Base-by-base conservation (phyloP, 1,140 invertebrate species). In the Lasioglossum albipes region DNA sequence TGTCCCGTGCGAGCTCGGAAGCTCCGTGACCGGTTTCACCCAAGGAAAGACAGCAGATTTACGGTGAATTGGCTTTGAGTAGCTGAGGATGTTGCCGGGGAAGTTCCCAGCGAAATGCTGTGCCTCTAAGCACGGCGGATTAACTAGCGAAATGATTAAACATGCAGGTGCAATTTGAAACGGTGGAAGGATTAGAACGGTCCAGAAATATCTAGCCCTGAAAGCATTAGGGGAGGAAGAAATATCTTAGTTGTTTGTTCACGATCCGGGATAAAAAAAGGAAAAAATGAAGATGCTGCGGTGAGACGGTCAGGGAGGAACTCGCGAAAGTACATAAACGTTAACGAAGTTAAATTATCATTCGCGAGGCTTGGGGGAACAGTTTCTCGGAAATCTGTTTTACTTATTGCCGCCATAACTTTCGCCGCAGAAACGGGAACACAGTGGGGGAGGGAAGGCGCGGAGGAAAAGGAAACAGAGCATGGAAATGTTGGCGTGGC, bases 341-440 rank as follows among this genome's bases (percentile, higher is more conserved):
- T 61, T 61, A 61, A 73, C 41, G 18, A 74, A 74, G 36, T 74
- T 64, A 64, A 74, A 74, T 73, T 62, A 73, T 9, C 13, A 10
- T 42, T 5, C n/a, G 41, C 18, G 6, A n/a, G n/a, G 57, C 57
- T 59, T 7, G 22, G 10, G 18, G 41, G 22, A 22, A 1, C 71
- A 62, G 59, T 73, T 31, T 20, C 41, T 20, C 9, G 18, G 59
- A 45, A 74, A 64, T 64, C 59, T 64, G 42, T 62, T 74, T 64
- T 74, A 64, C 71, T 64, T 64, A 74, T 74, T 74, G 72, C 41
- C 59, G 12, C 42, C 45, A n/a, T 64, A 74, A 64, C 59, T 64
- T 64, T 20, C 42, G 12, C 13, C 31, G 20, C 62, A 16, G 27
- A 13, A 13, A 31, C 4, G 7, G 22, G 12, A 13, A 27, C 7